phyloP scores from a whole-genome alignment of 2,113 vertebrate species.

The Takifugu bimaculatus region DNA sequence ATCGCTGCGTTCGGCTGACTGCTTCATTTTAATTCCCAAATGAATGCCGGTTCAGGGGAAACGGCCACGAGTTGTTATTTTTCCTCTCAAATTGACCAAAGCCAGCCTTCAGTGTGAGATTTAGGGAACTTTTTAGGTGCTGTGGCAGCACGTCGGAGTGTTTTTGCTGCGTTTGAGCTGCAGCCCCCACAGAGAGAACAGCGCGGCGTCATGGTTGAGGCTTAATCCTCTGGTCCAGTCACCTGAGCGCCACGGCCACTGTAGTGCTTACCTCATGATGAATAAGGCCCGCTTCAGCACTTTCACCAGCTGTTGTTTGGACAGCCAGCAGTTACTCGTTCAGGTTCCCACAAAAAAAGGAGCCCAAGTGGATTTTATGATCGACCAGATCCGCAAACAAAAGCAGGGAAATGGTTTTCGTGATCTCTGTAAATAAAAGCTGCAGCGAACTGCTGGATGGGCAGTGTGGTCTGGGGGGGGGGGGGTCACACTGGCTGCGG shows the following conservation, averaged over 20 bases:
- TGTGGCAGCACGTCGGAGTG: constrained; percentile 12
- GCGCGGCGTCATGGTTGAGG: constrained; percentile 47
- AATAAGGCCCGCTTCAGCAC: constrained; percentile 69
- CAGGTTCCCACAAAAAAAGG: constrained; percentile 64
- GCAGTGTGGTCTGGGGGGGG: constrained; percentile 16
- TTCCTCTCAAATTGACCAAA: not conserved
- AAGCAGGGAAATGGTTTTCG: constrained; percentile 64
- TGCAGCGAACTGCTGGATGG: constrained; percentile 51
- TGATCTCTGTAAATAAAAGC: constrained; percentile 63
- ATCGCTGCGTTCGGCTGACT: constrained; percentile 7
- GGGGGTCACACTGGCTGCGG: too few species aligned
- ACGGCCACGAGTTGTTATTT: not conserved
- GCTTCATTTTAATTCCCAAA: too few species aligned
- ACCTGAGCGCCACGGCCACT: constrained; percentile 49
- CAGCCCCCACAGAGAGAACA: constrained; percentile 27
- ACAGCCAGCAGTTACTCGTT: constrained; percentile 56
- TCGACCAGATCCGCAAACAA: constrained; percentile 69
- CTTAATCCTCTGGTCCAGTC: constrained; percentile 42
- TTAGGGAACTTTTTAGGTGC: constrained; percentile 12
- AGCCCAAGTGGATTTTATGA: constrained; percentile 59
- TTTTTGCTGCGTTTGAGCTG: constrained; percentile 9
- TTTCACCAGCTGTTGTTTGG: constrained; percentile 64
- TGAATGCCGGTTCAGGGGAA: not conserved
- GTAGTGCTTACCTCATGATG: constrained; percentile 67
- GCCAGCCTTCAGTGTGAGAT: constrained; percentile 4